Conservation (phyloP, 2,888 invertebrate species). For the Notodonta dromedarius region DNA sequence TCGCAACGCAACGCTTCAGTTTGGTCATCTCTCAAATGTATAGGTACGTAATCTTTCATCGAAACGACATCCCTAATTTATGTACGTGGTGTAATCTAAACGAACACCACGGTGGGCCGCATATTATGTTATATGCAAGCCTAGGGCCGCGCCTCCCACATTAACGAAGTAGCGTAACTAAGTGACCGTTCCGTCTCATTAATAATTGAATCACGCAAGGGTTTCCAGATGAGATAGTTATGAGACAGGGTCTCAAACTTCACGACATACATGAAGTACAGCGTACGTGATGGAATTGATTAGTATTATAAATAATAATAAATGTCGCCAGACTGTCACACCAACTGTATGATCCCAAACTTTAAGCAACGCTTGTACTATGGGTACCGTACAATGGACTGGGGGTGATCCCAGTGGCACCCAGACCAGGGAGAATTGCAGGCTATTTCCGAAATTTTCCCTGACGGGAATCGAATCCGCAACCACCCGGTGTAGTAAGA, state of each 20-base stretch:
- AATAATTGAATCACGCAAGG: constrained; percentile 55
- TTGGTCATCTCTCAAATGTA: too few relatives aligned
- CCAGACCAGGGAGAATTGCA: too few relatives aligned
- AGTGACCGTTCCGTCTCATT: constrained; percentile 54
- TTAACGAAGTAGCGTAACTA: constrained; percentile 50
- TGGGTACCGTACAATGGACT: too few relatives aligned
- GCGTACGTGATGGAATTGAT: too few relatives aligned
- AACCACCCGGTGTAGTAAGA: too few relatives aligned
- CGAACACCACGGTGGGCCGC: constrained; percentile 23
- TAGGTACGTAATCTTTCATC: neutral
- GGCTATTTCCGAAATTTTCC: too few relatives aligned
- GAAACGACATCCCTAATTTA: constrained; percentile 4
- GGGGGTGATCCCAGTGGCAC: too few relatives aligned
- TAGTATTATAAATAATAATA: neutral
- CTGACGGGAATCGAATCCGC: too few relatives aligned
- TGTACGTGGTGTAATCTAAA: constrained; percentile 16
- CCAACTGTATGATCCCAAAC: too few relatives aligned
- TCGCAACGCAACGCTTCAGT: too few relatives aligned
- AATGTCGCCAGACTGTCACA: too few relatives aligned
- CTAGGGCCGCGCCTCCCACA: constrained; percentile 27
- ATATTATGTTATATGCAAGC: constrained; percentile 33
- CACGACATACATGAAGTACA: constrained; percentile 25
- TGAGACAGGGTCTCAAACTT: constrained; percentile 50
- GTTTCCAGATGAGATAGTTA: constrained; percentile 45
- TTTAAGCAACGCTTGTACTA: too few relatives aligned